These are phyloP conservation scores for Frieseomelitta varia DNA, from an alignment of 1,140 invertebrate genomes.

Conservation along the genomic window DNA sequence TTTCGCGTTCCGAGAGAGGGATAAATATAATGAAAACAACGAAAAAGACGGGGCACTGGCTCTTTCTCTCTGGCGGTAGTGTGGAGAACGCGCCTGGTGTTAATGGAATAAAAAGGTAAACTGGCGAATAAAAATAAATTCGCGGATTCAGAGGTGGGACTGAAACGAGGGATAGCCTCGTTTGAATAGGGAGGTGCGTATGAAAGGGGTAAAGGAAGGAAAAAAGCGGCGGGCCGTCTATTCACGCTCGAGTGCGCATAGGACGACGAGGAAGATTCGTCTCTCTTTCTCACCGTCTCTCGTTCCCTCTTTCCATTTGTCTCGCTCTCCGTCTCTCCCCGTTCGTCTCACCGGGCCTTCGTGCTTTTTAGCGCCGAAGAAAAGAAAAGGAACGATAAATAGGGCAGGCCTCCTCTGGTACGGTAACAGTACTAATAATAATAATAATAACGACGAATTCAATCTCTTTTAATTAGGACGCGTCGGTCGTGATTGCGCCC, in stretches of 20 bases:
- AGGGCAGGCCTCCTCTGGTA: constrained; percentile 6
- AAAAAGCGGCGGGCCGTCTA: constrained; percentile 35
- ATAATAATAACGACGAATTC: constrained; percentile 58
- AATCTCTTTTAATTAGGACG: constrained; percentile 59
- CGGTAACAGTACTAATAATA: constrained; percentile 54
- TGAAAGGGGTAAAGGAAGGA: constrained; percentile 16
- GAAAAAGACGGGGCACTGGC: not conserved
- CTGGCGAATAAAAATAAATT: constrained; percentile 51
- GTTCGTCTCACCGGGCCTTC: not conserved
- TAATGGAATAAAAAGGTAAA: constrained; percentile 49
- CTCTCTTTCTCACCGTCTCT: no score
- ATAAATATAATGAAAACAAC: not conserved
- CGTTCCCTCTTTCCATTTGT: not conserved
- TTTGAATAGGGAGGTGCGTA: constrained; percentile 25
- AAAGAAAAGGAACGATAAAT: constrained; percentile 18
- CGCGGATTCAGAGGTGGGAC: constrained; percentile 38
- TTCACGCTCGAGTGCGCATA: constrained; percentile 49
- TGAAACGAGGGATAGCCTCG: constrained; percentile 25
- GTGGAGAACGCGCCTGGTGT: constrained; percentile 30
- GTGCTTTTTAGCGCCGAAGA: constrained; percentile 48
- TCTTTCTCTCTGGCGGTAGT: not conserved
- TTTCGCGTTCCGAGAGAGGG: not conserved
- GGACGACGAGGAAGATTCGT: constrained; percentile 43
- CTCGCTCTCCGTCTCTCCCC: not conserved
- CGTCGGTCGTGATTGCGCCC: constrained; percentile 10